Percentiles rank a stretch among this genome's conserved stretches.
Evolutionary conservation across 2,888 invertebrate species (phyloP).

Genomic region (Chloroclysta siterata): DNA sequence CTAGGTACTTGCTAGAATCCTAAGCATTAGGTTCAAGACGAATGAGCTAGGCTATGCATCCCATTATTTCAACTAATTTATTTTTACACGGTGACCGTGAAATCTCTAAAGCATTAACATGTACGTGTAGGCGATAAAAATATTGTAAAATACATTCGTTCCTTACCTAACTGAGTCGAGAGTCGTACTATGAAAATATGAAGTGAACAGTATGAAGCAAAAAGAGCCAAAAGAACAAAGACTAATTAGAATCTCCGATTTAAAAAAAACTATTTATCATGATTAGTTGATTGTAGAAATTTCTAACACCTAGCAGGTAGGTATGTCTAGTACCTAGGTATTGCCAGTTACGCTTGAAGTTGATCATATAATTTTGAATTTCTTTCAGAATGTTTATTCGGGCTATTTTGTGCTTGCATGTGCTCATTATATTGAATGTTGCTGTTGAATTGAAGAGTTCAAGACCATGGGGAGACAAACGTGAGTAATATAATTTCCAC

Average conservation of each 20-base stretch:
- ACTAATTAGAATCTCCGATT: neutral
- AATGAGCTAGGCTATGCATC: neutral
- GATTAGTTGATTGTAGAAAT: neutral
- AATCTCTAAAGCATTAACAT: constrained; percentile 6
- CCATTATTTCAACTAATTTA: constrained; percentile 18
- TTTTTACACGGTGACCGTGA: constrained; percentile 18
- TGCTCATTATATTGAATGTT: constrained; percentile 56
- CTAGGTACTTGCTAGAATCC: no score
- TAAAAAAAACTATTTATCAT: neutral
- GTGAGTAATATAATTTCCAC: constrained; percentile 54
- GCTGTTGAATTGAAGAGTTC: constrained; percentile 53
- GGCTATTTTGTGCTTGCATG: constrained; percentile 51
- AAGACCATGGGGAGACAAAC: constrained; percentile 60
- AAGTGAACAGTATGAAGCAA: neutral
- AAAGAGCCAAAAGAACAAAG: neutral
- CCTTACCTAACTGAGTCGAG: neutral
- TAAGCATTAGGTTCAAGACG: neutral
- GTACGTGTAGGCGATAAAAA: constrained; percentile 11
- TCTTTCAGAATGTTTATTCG: constrained; percentile 58
- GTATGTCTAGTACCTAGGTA: neutral
- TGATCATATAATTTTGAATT: constrained; percentile 11
- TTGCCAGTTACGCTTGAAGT: neutral
- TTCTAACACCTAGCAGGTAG: no score
- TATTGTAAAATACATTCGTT: neutral
- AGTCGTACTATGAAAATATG: neutral